These are phyloP conservation scores for Argyra leucocephala DNA, from an alignment of 2,888 invertebrate species.

Conservation along the genomic window DNA sequence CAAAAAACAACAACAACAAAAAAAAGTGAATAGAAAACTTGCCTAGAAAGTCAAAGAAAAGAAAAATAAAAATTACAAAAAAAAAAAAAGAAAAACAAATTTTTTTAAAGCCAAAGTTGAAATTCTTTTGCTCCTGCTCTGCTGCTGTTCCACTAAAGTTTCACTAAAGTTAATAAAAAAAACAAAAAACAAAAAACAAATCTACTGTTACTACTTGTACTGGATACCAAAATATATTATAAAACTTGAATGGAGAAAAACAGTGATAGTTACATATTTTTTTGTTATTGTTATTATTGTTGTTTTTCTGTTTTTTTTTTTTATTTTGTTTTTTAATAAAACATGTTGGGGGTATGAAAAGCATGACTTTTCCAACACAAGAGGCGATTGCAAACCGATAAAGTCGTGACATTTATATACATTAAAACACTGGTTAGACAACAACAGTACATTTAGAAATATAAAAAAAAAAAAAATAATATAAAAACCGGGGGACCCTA, in stretches of 20 bases:
- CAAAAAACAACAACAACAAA: too few species aligned
- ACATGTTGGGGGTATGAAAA: constrained; percentile 26
- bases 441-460: neutral
- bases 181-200: neutral
- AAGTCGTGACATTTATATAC: constrained; percentile 25
- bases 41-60: too few species aligned
- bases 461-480: too few species aligned
- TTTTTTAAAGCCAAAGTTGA: too few species aligned
- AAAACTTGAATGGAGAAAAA: neutral
- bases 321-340: neutral
- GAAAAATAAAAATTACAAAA: too few species aligned
- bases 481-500: too few species aligned
- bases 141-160: neutral
- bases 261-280: constrained; percentile 6
- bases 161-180: neutral
- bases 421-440: neutral
- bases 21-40: too few species aligned
- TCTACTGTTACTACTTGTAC: neutral
- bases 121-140: too few species aligned
- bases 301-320: neutral
- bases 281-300: neutral
- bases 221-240: neutral
- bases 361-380: constrained; percentile 29
- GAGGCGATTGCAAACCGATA: constrained; percentile 28
- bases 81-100: too few species aligned